Evolutionary conservation across 2,888 invertebrate species (phyloP), one percentile per base, ranked within the genome.

Genomic region (Lepidonotus clava): DNA sequence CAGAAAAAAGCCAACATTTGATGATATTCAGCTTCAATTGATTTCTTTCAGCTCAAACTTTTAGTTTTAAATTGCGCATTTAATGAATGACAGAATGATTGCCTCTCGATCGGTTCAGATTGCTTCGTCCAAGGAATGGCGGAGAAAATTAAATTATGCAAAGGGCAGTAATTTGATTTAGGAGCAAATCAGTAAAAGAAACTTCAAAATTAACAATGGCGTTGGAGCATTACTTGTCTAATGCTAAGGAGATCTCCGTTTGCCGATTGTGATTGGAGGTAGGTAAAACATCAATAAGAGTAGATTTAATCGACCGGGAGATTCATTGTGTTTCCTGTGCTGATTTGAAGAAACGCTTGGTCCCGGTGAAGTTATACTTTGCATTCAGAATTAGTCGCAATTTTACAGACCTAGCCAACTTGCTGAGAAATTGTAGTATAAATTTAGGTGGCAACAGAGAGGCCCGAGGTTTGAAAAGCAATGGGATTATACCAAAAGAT

Each of bases 161-260:
- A 34, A 71, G 71, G 21, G 71, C 38, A 36, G 38, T 38, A 71
- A 71, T 71, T 71, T 71, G 71, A 71, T 71, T 38, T 71, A 21
- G 36, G 38, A 2, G 18, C 36, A 24, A 71, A n/a, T 36, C 71
- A 36, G 18, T 6, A 21, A 38, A 21, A 71, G 71, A 71, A 71
- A 71, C 34, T 18, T 71, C 14, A 36, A 38, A 34, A 34, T 71
- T 71, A 38, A 71, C 71, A 71, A 71, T 71, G 71, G 71, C 71
- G 24, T 71, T 34, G 71, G n/a, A 34, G 38, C 36, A 71, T 71
- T 71, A 38, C 71, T 71, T 71, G 71, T 71, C 71, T 34, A 71
- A 71, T 71, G 71, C 34, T 34, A 71, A 71, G 71, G 71, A 71
- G 38, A 71, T 71, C 38, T n/a, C 14, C 5, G 34, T 24, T 71